A percentile compares a stretch with the other conserved stretches of the same genome.
Evolutionary conservation across 2,888 invertebrate genomes (phyloP).

Genomic region (Torymus auratus): DNA sequence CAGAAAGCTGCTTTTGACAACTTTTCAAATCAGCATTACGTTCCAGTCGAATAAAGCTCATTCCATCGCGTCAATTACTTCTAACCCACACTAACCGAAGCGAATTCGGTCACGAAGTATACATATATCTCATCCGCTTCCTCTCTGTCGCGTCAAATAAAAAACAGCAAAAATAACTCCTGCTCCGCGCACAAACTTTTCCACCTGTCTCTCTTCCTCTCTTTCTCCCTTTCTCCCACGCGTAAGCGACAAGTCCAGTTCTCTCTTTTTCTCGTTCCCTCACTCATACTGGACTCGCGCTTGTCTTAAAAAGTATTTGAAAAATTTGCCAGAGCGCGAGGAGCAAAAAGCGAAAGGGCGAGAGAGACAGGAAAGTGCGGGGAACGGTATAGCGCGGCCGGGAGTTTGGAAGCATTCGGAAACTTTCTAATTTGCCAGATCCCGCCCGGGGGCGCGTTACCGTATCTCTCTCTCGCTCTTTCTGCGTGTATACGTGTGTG

Average conservation of each 20-base stretch:
- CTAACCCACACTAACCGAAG: neutral
- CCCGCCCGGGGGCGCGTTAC: slow-evolving; percentile 46
- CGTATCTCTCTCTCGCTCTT: slow-evolving; percentile 22
- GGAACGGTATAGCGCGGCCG: neutral
- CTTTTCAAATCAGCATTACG: too few species aligned
- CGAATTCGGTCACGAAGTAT: slow-evolving; percentile 22
- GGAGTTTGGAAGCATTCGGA: slow-evolving; percentile 52
- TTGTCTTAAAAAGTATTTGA: slow-evolving; percentile 37
- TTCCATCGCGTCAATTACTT: neutral
- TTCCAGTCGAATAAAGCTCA: neutral
- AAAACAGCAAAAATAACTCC: neutral
- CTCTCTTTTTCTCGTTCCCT: neutral
- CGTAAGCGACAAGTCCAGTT: neutral
- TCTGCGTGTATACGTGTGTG: neutral
- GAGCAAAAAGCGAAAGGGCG: slow-evolving; percentile 1
- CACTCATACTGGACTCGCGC: neutral
- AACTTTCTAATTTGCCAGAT: slow-evolving; percentile 59
- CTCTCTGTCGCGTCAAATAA: neutral
- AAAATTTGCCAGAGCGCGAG: slow-evolving; percentile 37
- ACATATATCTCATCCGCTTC: too few species aligned
- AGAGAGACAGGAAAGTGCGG: neutral
- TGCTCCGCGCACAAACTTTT: slow-evolving; percentile 3
- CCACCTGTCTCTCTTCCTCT: neutral
- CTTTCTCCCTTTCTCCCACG: too few species aligned
- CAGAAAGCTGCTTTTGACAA: too few species aligned